Conservation (phyloP, 2,797 vertebrate genomes). For the Parambassis ranga region DNA sequence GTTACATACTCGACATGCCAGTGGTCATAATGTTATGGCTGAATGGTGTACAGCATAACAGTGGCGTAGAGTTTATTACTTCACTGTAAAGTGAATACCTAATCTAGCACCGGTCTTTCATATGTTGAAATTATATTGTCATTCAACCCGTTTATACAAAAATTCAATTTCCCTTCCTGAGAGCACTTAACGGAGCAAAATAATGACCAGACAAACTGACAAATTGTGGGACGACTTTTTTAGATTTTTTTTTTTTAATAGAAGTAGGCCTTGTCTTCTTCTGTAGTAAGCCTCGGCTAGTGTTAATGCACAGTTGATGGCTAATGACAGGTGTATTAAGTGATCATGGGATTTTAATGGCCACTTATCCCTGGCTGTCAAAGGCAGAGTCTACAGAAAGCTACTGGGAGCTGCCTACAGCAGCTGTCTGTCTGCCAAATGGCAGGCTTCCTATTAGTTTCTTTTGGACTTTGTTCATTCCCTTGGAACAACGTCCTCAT, state of each 20-base stretch:
- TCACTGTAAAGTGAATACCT: too few species aligned
- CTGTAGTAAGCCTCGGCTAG: slow-evolving; percentile 26
- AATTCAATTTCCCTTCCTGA: not conserved
- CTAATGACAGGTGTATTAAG: slow-evolving; percentile 79
- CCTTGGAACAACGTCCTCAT: slow-evolving; percentile 6
- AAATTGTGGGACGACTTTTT: not conserved
- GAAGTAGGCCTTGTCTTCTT: slow-evolving; percentile 21
- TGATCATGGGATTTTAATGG: slow-evolving; percentile 81
- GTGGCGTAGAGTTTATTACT: too few species aligned
- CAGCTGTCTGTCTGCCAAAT: slow-evolving; percentile 62
- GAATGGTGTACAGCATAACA: too few species aligned
- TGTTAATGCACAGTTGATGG: slow-evolving; percentile 72
- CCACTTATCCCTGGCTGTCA: slow-evolving; percentile 74
- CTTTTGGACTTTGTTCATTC: slow-evolving; percentile 27
- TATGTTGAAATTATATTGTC: not conserved
- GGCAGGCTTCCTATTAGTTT: slow-evolving; percentile 26
- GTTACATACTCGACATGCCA: too few species aligned
- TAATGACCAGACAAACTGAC: slow-evolving; percentile 5
- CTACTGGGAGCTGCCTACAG: slow-evolving; percentile 52
- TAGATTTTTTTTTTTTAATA: slow-evolving; percentile 40
- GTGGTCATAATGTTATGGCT: too few species aligned
- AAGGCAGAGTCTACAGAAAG: slow-evolving; percentile 54
- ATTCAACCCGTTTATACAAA: not conserved
- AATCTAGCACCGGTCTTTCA: too few species aligned
- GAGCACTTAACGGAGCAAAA: slow-evolving; percentile 2